These are phyloP conservation scores for Euplexia lucipara DNA, from an alignment of 2,888 invertebrate species.

Conservation along the genomic window DNA sequence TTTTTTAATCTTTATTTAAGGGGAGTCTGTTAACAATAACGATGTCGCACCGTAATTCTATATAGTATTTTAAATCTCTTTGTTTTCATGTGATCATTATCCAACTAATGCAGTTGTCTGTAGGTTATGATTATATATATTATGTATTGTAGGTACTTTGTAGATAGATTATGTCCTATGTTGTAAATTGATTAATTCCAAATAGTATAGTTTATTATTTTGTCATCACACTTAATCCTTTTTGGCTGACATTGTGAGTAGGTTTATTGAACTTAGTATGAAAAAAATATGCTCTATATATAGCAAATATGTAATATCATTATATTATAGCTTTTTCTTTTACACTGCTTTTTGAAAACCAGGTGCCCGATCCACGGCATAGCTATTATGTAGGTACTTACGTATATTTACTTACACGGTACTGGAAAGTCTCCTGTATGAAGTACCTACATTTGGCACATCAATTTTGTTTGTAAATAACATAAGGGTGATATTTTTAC, in stretches of 20 bases:
- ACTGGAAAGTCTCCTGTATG: slow-evolving; percentile 4
- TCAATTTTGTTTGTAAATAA: slow-evolving; percentile 21
- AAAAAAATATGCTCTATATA: background rate
- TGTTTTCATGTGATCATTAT: background rate
- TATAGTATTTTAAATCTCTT: too few relatives aligned
- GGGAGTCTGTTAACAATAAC: too few relatives aligned
- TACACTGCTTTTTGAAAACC: slow-evolving; percentile 25
- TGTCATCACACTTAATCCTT: slow-evolving; percentile 4
- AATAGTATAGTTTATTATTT: background rate
- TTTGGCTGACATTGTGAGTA: slow-evolving; percentile 29
- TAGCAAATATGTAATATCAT: background rate
- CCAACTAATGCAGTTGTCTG: slow-evolving; percentile 15
- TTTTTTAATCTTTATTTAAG: too few relatives aligned
- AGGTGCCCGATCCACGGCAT: slow-evolving; percentile 15
- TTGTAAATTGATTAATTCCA: background rate
- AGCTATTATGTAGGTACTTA: background rate
- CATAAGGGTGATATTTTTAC: background rate
- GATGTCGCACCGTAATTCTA: too few relatives aligned
- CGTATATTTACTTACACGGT: background rate
- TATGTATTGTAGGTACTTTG: slow-evolving; percentile 34
- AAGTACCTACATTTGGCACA: slow-evolving; percentile 25
- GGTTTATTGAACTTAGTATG: slow-evolving; percentile 2
- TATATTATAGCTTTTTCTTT: slow-evolving; percentile 6
- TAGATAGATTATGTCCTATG: slow-evolving; percentile 14
- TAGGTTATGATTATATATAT: slow-evolving; percentile 38